Conservation (phyloP, 2,797 vertebrate species). For the Adelosebastes latens region DNA sequence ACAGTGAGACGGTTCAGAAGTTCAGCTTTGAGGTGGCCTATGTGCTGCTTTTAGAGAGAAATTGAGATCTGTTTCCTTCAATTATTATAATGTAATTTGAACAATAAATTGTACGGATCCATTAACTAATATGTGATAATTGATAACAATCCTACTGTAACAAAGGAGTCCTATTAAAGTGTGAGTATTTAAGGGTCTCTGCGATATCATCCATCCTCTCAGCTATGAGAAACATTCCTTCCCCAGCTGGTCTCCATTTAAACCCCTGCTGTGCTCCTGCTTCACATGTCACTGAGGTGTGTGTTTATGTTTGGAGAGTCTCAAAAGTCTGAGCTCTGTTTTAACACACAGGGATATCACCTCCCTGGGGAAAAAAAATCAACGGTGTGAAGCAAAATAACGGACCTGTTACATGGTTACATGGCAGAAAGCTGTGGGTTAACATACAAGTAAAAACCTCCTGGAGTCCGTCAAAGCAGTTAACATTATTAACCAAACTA, state of each 20-base stretch:
- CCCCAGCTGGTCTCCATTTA: slow-evolving; percentile 79
- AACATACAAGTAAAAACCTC: not conserved
- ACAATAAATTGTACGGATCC: slow-evolving; percentile 8
- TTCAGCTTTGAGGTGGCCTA: slow-evolving; percentile 47
- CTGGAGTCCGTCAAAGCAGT: not conserved
- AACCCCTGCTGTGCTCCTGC: slow-evolving; percentile 45
- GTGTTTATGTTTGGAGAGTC: slow-evolving; percentile 14
- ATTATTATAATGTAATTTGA: not conserved
- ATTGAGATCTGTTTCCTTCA: not conserved
- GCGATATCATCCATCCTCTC: slow-evolving; percentile 9
- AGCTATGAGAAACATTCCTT: slow-evolving; percentile 68
- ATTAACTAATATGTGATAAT: slow-evolving; percentile 1
- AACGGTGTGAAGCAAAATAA: not conserved
- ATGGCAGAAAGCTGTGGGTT: not conserved
- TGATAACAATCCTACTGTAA: not conserved
- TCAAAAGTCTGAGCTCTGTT: slow-evolving; percentile 18
- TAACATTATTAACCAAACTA: not conserved
- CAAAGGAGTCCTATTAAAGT: slow-evolving; percentile 1
- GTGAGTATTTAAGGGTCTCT: not conserved
- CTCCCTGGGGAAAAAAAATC: not conserved
- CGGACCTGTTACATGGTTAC: not conserved
- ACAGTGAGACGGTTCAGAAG: slow-evolving; percentile 36
- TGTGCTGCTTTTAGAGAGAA: not conserved
- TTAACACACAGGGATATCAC: slow-evolving; percentile 17
- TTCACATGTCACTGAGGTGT: slow-evolving; percentile 39